A percentile compares a stretch with the other conserved stretches of the same genome.
Conservation (phyloP, 2,113 vertebrate species). For the Heterotilapia buettikoferi region DNA sequence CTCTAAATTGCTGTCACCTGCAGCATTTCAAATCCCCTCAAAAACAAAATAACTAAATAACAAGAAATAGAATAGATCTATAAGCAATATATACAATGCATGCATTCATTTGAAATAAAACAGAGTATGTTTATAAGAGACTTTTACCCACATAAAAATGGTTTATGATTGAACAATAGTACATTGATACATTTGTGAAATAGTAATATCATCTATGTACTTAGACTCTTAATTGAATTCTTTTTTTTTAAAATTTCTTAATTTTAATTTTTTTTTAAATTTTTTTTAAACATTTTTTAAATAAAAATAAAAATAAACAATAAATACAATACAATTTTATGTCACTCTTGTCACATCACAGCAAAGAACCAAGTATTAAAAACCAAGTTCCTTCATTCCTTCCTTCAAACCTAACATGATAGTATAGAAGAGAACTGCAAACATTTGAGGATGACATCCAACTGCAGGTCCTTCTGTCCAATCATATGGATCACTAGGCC, state of each 20-base stretch:
- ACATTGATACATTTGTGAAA: background rate
- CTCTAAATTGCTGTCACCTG: background rate
- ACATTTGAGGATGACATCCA: background rate
- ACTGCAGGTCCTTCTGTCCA: conserved; percentile 16
- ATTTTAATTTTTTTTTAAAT: background rate
- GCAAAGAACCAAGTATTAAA: background rate
- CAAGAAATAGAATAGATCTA: background rate
- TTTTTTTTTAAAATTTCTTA: accelerated
- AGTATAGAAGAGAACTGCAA: background rate
- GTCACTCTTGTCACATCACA: background rate
- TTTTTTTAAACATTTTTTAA: background rate
- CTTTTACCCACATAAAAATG: background rate
- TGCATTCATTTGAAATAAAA: background rate
- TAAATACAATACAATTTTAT: background rate
- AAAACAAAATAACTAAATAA: background rate
- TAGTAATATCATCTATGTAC: background rate
- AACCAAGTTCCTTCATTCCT: background rate
- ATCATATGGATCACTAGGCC: conserved; percentile 29
- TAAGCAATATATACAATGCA: background rate
- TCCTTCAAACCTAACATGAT: background rate
- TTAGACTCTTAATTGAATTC: background rate
- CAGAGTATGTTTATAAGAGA: background rate
- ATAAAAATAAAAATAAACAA: background rate
- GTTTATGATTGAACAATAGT: background rate
- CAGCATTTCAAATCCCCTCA: background rate